These are phyloP conservation scores for Myotis myotis DNA, from an alignment of 2,797 vertebrate species.

Conservation along the genomic window DNA sequence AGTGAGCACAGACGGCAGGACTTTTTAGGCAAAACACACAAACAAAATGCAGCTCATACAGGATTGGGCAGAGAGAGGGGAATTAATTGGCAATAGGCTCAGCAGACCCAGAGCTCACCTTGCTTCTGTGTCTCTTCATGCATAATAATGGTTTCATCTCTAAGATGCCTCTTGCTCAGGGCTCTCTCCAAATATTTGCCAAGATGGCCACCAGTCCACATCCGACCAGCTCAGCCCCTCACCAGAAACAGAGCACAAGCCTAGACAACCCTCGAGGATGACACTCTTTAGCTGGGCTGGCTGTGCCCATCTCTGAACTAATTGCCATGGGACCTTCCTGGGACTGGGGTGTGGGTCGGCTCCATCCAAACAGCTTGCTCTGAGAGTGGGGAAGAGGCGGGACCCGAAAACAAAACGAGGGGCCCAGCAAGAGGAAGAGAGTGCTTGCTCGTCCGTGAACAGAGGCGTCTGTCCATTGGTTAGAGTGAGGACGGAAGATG, in stretches of 20 bases:
- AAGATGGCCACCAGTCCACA: neutral
- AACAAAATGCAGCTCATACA: neutral
- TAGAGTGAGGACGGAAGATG: neutral
- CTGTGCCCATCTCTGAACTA: neutral
- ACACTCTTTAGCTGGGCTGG: accelerated
- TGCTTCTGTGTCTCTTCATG: neutral
- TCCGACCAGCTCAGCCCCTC: neutral
- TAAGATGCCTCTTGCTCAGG: neutral
- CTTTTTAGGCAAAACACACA: neutral
- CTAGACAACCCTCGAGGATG: too few relatives aligned
- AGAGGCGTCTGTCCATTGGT: accelerated
- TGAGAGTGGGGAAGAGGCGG: neutral
- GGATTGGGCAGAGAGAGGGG: neutral
- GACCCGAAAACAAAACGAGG: neutral
- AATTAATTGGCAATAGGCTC: neutral
- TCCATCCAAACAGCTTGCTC: neutral
- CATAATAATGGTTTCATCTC: neutral
- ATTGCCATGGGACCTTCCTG: neutral
- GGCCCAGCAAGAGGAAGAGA: neutral
- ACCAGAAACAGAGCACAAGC: too few relatives aligned
- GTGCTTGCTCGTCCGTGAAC: neutral
- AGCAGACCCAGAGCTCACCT: accelerated
- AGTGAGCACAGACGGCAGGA: neutral
- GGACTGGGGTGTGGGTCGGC: neutral
- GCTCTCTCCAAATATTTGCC: accelerated